Base-by-base conservation (phyloP, 2,797 vertebrate species). In the Pangasius mekongensis region DNA sequence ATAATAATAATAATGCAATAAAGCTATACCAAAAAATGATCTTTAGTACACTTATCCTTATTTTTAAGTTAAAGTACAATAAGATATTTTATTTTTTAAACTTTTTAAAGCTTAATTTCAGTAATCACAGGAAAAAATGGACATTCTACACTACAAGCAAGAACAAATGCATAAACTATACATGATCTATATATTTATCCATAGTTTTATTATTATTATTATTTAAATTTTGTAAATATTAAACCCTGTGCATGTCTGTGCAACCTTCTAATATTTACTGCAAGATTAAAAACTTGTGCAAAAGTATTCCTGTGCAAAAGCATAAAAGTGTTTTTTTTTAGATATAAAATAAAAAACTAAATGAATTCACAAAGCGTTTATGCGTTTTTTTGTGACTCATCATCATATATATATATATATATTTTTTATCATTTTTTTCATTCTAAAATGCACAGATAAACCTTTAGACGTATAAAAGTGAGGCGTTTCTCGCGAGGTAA, bases 381-480 rank as follows among this genome's bases (percentile, higher is more conserved):
- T 60, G 5, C 22, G 5, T 60, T 62, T 24, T 5, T 66, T 66
- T 14, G 14, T 66, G 11, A 22, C 30, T 9, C 14, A 76, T 84
- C 43, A 77, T 74, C 67, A 87, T 62, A 89, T 49, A 52, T 84
- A 87, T 62, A 89, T 49, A 52, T 84, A 83, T 39, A 5, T 7
- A 8, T 6, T 43, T 43, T 43, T 43, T 7, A 43, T 43, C 5
- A 43, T 43, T 43, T 43, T 7, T 43, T 43, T 43, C 43, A 43
- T 43, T 7, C 43, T 43, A 33, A 47, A 84, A 91, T 83, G 64
- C 81, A 88, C 90, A 89, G 93, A 94, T 91, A 90, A 90, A 89
- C 87, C 89, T 91, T 66, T 90, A 91, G 83, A 87, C 88, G 91
- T 92, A 92, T 89, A 92, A 62, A 62, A 89, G 90, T 93, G 86